Evolutionary conservation across 2,113 vertebrate species (phyloP), one percentile per base, ranked within the genome.

Genomic region (Phrynosoma platyrhinos): DNA sequence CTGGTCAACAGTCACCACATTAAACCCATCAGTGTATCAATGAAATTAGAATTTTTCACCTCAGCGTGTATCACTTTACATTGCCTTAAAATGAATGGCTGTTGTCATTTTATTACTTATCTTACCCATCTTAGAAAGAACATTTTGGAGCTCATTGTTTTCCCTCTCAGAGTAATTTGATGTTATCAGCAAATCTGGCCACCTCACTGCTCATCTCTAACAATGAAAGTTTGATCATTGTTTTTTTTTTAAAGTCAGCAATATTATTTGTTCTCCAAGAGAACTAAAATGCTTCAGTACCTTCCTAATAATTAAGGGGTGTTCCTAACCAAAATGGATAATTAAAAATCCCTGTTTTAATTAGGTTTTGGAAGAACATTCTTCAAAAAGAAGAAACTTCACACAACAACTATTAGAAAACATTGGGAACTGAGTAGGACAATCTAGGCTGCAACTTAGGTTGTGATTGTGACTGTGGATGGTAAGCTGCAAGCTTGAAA

Each of bases 391-490:
- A 14, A 7, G 71, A 74, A 47, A 53, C 2, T 58, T 16, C 18
- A 69, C 7, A 71, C 4, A 21, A 72, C 12, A 52, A 10, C 32
- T 58, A 20, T 82, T 58, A 62, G 42, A 8, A 18, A 58, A 30
- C 23, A n/a, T 7, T 55, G 8, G 36, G 58, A 68, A 82, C 21
- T 90, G 74, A 25, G 23, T 86, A 36, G 53, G 23, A 62, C 72
- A 83, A 32, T 27, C 47, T 78, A 58, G 23, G 32, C 21, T 69
- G 25, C 36, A 76, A 21, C 66, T 2, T 20, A 12, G 16, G 7
- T 0, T 0, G 79, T 36, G 4, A 7, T 18, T 79, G 68, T 53
- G 6, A 9, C 66, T 55, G 62, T 12, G 1, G 30, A 27, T 32
- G 16, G 0, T 1, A 32, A 64, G 20, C n/a, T 81, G 4, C 36